Evolutionary conservation across 2,888 invertebrate genomes (phyloP).

Genomic region (Volucella inflata): DNA sequence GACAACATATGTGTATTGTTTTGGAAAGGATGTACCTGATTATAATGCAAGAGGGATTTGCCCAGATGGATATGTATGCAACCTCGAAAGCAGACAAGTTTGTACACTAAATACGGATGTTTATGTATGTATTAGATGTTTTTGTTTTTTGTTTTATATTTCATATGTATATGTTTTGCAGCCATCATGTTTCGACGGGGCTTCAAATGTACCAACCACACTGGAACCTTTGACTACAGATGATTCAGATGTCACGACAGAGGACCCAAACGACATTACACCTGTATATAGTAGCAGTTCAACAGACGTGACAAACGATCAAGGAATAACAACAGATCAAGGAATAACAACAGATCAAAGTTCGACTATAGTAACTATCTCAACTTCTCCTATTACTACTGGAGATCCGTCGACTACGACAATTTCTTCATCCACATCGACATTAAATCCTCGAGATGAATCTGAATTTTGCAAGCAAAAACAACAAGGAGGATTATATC

Average conservation of each 20-base stretch:
- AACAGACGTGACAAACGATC: not conserved
- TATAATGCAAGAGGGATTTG: constrained; percentile 52
- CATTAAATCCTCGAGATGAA: constrained; percentile 47
- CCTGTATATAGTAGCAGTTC: not conserved
- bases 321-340: not conserved
- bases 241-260: not conserved
- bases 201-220: constrained; percentile 12
- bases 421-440: not conserved
- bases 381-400: not conserved
- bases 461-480: constrained; percentile 61
- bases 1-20: constrained; percentile 76
- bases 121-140: constrained; percentile 52
- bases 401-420: too few species aligned
- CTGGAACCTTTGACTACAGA: too few species aligned
- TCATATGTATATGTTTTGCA: constrained; percentile 21
- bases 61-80: constrained; percentile 75
- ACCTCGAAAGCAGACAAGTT: constrained; percentile 55
- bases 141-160: not conserved
- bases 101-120: constrained; percentile 58
- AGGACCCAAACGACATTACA: not conserved
- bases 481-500: constrained; percentile 51
- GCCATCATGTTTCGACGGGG: constrained; percentile 48
- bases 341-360: not conserved
- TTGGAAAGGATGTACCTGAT: constrained; percentile 58
- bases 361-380: not conserved